Evolutionary conservation across 2,113 vertebrate genomes (phyloP).

Genomic region (Entelurus aequoreus): DNA sequence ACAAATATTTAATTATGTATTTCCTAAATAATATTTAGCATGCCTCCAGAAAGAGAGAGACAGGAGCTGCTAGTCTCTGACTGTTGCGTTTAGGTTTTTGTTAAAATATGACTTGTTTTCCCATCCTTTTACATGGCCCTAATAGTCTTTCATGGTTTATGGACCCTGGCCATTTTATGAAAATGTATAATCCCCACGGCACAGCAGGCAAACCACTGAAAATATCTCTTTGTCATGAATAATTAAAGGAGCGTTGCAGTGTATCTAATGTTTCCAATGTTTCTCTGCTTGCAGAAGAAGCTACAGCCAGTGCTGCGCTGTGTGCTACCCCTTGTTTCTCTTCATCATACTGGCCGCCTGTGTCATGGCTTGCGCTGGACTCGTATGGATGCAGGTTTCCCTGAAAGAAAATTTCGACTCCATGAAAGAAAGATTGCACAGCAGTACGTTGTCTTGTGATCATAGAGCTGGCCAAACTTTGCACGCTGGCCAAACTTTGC

Average conservation of each 20-base stretch:
- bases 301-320: constrained; percentile 85
- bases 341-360: constrained; percentile 92
- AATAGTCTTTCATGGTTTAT: neutral
- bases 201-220: constrained; percentile 17
- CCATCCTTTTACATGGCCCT: neutral
- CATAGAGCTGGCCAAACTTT: constrained; percentile 1
- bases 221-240: constrained; percentile 35
- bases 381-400: constrained; percentile 98
- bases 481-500: neutral
- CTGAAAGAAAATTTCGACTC: constrained; percentile 91
- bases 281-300: constrained; percentile 69
- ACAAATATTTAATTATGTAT: too few species aligned
- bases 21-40: too few species aligned
- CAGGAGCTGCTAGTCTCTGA: too few species aligned
- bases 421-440: constrained; percentile 89
- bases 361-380: constrained; percentile 87
- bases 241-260: constrained; percentile 27
- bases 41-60: too few species aligned
- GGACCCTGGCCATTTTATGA: neutral
- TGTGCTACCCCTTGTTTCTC: constrained; percentile 89
- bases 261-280: constrained; percentile 24
- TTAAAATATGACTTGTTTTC: neutral
- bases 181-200: constrained; percentile 24
- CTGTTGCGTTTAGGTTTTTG: neutral
- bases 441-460: constrained; percentile 72